Percentiles rank a stretch among this genome's conserved stretches.
Evolutionary conservation across 2,113 vertebrate genomes (phyloP).

Genomic region (Mugil cephalus): DNA sequence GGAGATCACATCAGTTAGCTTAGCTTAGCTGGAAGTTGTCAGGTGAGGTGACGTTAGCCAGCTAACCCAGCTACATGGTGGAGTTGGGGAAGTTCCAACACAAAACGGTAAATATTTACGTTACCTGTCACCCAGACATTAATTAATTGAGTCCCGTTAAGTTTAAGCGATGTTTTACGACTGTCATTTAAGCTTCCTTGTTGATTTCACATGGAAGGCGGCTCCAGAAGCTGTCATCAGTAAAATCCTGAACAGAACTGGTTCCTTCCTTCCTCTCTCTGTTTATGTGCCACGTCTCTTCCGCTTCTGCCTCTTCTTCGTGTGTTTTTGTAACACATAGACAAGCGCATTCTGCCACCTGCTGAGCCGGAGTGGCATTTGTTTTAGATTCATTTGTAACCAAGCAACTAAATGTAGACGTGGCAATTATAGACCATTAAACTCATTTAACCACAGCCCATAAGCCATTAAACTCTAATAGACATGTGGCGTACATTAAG

Average conservation of each 20-base stretch:
- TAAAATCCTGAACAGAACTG: conserved; percentile 20
- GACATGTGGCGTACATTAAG: background rate
- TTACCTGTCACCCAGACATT: conserved; percentile 66
- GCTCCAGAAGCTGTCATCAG: conserved; percentile 50
- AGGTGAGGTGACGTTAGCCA: conserved; percentile 12
- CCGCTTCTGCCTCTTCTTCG: conserved; percentile 61
- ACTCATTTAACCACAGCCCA: too few relatives aligned
- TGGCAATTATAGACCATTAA: too few relatives aligned
- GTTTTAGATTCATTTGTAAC: background rate
- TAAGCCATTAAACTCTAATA: too few relatives aligned
- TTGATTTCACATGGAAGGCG: background rate
- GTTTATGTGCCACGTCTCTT: conserved; percentile 83
- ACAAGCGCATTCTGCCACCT: conserved; percentile 33
- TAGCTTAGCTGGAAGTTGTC: conserved; percentile 40
- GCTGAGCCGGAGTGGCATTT: conserved; percentile 22
- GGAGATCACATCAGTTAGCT: conserved; percentile 35
- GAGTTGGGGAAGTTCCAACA: conserved; percentile 18
- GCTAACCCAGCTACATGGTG: conserved; percentile 35
- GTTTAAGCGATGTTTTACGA: conserved; percentile 10
- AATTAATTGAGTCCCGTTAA: conserved; percentile 34
- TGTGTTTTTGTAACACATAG: background rate
- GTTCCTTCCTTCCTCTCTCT: conserved; percentile 60
- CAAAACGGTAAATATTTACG: background rate
- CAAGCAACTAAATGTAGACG: too few relatives aligned
- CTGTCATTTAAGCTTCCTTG: conserved; percentile 60